phyloP scores from a whole-genome alignment of 2,113 vertebrate genomes.

The Megaceryle torquata region DNA sequence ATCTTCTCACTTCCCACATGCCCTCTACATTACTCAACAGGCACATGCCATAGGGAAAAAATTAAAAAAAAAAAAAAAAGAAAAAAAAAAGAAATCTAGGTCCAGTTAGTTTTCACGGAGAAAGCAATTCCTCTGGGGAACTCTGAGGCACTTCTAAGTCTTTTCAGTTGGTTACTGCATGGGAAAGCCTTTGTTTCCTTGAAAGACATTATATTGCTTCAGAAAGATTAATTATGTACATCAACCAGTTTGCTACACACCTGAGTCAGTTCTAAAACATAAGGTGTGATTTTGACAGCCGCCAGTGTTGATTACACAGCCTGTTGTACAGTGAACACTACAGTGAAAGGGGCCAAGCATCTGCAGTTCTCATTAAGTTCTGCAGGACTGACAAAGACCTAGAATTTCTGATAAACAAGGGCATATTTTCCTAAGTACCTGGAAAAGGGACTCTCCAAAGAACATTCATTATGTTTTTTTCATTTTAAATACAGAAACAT shows the following conservation, averaged over 20 bases:
- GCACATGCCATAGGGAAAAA: not conserved
- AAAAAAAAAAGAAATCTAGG: not conserved
- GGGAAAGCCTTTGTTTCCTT: not conserved
- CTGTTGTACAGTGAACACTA: not conserved
- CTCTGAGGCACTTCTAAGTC: not conserved
- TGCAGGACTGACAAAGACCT: not conserved
- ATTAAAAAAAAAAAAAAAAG: too few species aligned
- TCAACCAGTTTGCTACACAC: not conserved
- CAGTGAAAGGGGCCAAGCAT: not conserved
- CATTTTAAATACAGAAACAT: not conserved
- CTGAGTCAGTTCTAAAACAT: not conserved
- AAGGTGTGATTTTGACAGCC: not conserved
- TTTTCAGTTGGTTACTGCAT: not conserved
- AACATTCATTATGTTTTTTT: not conserved
- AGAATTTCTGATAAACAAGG: not conserved
- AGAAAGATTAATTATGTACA: not conserved
- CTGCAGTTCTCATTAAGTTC: not conserved
- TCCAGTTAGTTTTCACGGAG: not conserved
- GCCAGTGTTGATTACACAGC: not conserved
- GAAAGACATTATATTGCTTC: not conserved
- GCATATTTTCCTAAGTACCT: not conserved
- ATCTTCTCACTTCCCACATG: not conserved
- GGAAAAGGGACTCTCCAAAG: not conserved
- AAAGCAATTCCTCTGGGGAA: not conserved
- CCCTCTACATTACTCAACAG: not conserved